Base-by-base conservation (phyloP, 2,113 vertebrate genomes). In the Pseudorhombus dupliciocellatus region DNA sequence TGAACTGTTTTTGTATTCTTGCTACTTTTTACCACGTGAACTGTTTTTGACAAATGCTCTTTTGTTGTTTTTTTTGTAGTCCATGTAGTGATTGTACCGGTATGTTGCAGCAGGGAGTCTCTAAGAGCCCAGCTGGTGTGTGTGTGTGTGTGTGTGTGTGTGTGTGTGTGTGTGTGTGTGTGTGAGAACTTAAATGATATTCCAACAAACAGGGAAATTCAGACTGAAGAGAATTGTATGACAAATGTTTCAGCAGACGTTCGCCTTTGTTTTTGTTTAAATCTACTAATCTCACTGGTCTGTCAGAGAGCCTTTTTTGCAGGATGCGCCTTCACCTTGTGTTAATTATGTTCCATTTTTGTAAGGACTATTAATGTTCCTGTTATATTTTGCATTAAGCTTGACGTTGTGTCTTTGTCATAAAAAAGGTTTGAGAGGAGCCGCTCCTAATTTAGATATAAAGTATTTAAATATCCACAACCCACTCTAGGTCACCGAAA, bases 1-100 rank as follows among this genome's bases (percentile, higher is more conserved):
- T 75, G 55, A 83, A 80, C 64, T 64, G 69, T 89, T 92, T 86
- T 92, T 91, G 81, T 93, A 92, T 85, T 87, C 54, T 88, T 87
- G 79, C 78, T 87, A 87, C 77, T 87, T 90, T 92, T 89, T 88
- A 87, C 83, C 62, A 76, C 11, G 80, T 90, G 79, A 88, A 72
- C 61, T 48, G 56, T 89, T 87, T 50, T 81, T 69, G 20, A 84
- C 71, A 83, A 58, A 68, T 63, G 79, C 62, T 66, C 63, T 78
- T 63, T 52, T 70, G 65, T 50, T 25, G 48, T 54, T 80, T 34
- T 54, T 80, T 34, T 70, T 80, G 62, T 87, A 63, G 76, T 88
- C 50, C 61, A 21, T 69, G 66, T 78, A 26, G 78, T 88, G 79
- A 83, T 74, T 77, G 76, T 83, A 70, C 74, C 24, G 20, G 65